Evolutionary conservation across 2,113 vertebrate genomes (phyloP).

Genomic region (Podiceps cristatus): DNA sequence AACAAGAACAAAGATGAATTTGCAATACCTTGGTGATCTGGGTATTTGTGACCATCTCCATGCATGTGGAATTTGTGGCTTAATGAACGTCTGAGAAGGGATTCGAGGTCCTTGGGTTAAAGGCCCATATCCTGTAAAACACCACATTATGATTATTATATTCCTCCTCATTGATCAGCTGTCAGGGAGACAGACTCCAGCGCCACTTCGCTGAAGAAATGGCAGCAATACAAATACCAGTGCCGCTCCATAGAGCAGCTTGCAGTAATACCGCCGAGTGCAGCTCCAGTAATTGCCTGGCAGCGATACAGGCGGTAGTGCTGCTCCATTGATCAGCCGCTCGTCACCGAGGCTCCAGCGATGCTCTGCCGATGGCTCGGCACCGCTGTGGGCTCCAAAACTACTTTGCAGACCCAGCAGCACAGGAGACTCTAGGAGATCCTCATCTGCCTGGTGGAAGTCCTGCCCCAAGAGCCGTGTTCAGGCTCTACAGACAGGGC

Average conservation of each 20-base stretch:
- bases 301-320: neutral
- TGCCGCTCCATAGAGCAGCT: neutral
- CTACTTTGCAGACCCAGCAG: neutral
- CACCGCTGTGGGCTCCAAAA: neutral
- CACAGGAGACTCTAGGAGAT: neutral
- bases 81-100: neutral
- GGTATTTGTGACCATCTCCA: neutral
- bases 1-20: neutral
- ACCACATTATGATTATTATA: neutral
- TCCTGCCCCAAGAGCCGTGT: fast-evolving
- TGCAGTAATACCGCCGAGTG: neutral
- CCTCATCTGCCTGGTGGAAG: neutral
- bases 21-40: neutral
- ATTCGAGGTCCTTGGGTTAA: neutral
- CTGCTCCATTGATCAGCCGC: neutral
- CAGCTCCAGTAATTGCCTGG: neutral
- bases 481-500: neutral
- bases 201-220: neutral
- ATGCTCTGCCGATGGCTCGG: neutral
- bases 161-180: neutral
- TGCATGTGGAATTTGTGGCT: fast-evolving
- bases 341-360: neutral
- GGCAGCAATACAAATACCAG: neutral
- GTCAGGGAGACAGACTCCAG: constrained; percentile 5
- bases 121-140: neutral